Conservation (phyloP, 2,888 invertebrate genomes). For the Cetonia aurata region DNA sequence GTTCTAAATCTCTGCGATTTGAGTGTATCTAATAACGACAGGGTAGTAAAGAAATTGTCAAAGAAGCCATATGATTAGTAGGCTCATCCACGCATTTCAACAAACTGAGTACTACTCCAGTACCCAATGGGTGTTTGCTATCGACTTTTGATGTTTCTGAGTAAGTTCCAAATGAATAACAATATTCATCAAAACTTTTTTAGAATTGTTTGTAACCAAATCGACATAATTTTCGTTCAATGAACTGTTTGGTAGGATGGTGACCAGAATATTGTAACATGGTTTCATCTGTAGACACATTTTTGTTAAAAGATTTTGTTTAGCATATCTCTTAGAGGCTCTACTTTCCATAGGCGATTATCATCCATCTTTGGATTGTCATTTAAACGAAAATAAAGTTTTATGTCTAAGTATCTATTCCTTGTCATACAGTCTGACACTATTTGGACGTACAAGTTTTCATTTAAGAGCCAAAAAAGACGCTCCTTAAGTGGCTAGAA, state of each 20-base stretch:
- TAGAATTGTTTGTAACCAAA: too few relatives aligned
- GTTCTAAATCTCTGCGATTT: too few relatives aligned
- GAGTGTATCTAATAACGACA: too few relatives aligned
- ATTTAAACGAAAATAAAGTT: neutral
- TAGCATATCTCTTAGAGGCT: neutral
- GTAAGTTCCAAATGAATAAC: neutral
- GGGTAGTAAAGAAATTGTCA: too few relatives aligned
- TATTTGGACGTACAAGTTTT: neutral
- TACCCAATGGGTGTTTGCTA: too few relatives aligned
- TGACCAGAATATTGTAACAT: conserved; percentile 5
- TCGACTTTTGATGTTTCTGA: neutral
- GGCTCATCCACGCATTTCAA: too few relatives aligned
- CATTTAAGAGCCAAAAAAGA: neutral
- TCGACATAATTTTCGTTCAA: neutral
- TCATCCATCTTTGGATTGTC: neutral
- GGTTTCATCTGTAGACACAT: neutral
- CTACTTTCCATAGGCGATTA: neutral
- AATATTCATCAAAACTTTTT: too few relatives aligned
- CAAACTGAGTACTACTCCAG: too few relatives aligned
- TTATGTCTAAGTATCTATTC: neutral
- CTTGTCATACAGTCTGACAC: neutral
- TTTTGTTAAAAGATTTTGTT: neutral
- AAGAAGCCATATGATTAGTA: too few relatives aligned
- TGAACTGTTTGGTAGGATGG: neutral
- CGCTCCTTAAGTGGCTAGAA: too few relatives aligned